Percentiles rank a stretch among this genome's conserved stretches.
These are phyloP conservation scores for Polia nebulosa DNA, from an alignment of 2,888 invertebrate species.

Conservation along the genomic window DNA sequence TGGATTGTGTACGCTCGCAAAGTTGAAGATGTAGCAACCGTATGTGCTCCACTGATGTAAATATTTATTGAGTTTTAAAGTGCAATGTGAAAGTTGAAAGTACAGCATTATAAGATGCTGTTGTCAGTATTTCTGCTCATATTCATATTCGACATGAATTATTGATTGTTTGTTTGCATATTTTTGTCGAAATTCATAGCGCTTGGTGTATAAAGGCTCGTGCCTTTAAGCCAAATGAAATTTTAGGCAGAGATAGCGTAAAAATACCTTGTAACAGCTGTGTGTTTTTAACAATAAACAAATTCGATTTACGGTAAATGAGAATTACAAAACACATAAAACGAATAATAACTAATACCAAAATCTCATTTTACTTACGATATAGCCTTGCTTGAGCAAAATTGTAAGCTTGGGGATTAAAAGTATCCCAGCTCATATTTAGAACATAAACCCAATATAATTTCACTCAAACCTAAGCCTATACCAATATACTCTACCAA, in stretches of 20 bases:
- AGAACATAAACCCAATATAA: constrained; percentile 42
- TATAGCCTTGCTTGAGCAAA: constrained; percentile 13
- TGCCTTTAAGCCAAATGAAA: too few relatives aligned
- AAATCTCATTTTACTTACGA: constrained; percentile 17
- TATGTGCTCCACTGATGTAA: constrained; percentile 44
- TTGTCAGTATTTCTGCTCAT: constrained; percentile 1
- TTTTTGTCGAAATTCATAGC: not conserved
- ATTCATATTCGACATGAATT: constrained; percentile 12
- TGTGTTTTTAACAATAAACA: not conserved
- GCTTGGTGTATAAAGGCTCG: not conserved
- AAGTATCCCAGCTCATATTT: constrained; percentile 25
- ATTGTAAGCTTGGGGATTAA: constrained; percentile 17
- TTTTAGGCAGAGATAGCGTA: too few relatives aligned
- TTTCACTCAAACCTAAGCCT: constrained; percentile 40
- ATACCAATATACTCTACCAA: constrained; percentile 42
- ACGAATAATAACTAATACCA: not conserved
- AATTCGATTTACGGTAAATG: not conserved
- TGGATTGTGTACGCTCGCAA: constrained; percentile 54
- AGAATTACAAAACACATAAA: not conserved
- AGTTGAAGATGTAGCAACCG: constrained; percentile 55
- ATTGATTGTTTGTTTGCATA: constrained; percentile 3
- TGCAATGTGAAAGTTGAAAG: constrained; percentile 38
- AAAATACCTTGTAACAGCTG: not conserved
- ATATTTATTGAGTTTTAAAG: constrained; percentile 60
- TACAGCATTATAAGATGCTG: constrained; percentile 8